phyloP scores from a whole-genome alignment of 2,797 vertebrate genomes.

The Tauraco hartlaubi region DNA sequence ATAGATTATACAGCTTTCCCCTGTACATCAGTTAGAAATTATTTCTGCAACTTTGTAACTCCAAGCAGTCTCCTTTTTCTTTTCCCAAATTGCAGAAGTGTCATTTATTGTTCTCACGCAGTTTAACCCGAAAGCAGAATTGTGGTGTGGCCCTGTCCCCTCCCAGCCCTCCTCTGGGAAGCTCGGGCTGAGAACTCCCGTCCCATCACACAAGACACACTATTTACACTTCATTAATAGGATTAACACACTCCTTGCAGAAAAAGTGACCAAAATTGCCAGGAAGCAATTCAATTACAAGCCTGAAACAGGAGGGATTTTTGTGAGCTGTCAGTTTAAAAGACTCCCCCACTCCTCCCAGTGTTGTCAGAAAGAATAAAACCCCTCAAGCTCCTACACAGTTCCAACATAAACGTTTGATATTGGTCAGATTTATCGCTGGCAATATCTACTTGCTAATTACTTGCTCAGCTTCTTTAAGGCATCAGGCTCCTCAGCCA shows the following conservation, averaged over 20 bases:
- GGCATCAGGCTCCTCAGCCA: not conserved
- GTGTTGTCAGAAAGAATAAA: not conserved
- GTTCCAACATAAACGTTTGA: not conserved
- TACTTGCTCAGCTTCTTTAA: not conserved
- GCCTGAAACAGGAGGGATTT: not conserved
- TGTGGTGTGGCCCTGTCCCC: not conserved
- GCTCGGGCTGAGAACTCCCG: accelerated
- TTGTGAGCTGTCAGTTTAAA: not conserved
- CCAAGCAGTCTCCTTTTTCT: not conserved
- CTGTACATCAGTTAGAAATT: not conserved
- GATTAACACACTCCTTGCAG: not conserved
- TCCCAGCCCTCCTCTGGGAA: not conserved
- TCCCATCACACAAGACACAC: accelerated
- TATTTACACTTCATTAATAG: not conserved
- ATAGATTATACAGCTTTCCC: not conserved
- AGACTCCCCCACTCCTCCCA: not conserved
- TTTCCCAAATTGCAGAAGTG: not conserved
- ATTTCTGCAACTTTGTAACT: not conserved
- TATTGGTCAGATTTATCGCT: not conserved
- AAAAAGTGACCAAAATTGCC: not conserved
- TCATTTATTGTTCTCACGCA: not conserved
- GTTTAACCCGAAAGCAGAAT: not conserved
- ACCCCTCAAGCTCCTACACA: not conserved
- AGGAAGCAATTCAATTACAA: not conserved
- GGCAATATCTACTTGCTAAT: not conserved